A percentile compares a stretch with the other conserved stretches of the same genome.
phyloP scores from a whole-genome alignment of 2,888 invertebrate genomes.

The Melipona bicolor region DNA sequence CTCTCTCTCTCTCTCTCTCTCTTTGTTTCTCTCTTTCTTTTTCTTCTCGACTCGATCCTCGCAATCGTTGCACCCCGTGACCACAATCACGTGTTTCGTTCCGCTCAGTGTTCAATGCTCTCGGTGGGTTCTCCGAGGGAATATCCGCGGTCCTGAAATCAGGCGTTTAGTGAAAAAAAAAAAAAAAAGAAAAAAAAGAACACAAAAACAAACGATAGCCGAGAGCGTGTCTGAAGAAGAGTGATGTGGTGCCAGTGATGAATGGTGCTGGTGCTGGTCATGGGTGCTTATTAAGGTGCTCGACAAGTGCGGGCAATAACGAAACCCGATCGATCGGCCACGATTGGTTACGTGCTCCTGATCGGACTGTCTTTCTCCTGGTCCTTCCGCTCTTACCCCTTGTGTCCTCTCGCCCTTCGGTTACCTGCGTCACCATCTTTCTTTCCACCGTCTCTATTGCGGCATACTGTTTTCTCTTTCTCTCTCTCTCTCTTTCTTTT shows the following conservation, averaged over 20 bases:
- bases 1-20: background rate
- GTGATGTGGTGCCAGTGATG: conserved; percentile 55
- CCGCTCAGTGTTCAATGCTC: conserved; percentile 34
- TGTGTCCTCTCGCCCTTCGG: background rate
- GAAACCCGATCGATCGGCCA: conserved; percentile 63
- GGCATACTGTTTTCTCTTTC: background rate
- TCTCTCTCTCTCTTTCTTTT: background rate
- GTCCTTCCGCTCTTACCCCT: conserved; percentile 49
- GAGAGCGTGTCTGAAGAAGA: conserved; percentile 31
- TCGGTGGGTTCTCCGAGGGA: conserved; percentile 25
- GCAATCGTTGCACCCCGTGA: background rate
- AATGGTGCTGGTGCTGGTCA: conserved; percentile 62
- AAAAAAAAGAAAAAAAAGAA: no score
- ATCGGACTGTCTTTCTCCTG: conserved; percentile 44
- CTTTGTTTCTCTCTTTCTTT: no score
- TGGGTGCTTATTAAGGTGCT: conserved; percentile 67
- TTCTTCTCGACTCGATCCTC: background rate
- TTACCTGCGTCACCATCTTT: background rate
- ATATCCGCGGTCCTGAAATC: conserved; percentile 70
- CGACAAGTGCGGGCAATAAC: conserved; percentile 57
- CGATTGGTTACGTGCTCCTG: conserved; percentile 42
- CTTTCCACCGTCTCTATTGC: background rate
- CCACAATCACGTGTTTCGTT: conserved; percentile 2
- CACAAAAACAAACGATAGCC: no score
- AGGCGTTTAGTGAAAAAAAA: conserved; percentile 69